phyloP scores from a whole-genome alignment of 2,797 vertebrate genomes.

The Tamandua tetradactyla region DNA sequence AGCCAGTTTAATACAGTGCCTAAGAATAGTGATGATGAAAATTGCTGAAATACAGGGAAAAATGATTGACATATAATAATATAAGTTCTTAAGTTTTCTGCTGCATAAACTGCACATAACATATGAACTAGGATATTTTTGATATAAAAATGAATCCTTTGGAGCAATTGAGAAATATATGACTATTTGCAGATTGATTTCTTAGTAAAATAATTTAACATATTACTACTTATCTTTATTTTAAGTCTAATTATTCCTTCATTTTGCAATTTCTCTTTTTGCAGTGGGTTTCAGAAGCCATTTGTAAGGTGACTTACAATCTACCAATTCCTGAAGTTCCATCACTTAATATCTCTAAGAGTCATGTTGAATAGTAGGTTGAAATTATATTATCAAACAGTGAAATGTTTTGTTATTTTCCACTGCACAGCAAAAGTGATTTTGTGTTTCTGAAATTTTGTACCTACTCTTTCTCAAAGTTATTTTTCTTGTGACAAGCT shows the following conservation, averaged over 20 bases:
- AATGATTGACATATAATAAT: background rate
- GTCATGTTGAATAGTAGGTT: conserved; percentile 3
- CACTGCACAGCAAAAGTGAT: conserved; percentile 32
- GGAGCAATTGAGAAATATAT: conserved; percentile 3
- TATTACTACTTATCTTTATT: background rate
- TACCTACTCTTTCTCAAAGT: background rate
- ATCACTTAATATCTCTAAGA: conserved; percentile 30
- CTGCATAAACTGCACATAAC: background rate
- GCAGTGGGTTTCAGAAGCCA: conserved; percentile 33
- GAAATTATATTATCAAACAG: conserved; percentile 57
- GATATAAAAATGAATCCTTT: background rate
- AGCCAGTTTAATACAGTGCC: background rate
- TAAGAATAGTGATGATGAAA: background rate
- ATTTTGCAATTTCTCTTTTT: background rate
- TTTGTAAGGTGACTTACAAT: background rate
- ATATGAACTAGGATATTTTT: background rate
- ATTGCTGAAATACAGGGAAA: background rate
- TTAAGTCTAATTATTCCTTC: conserved; percentile 3
- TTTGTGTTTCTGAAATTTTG: background rate
- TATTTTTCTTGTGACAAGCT: background rate
- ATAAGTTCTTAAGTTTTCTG: background rate
- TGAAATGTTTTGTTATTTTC: conserved; percentile 19
- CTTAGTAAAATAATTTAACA: conserved; percentile 45
- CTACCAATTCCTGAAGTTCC: background rate
- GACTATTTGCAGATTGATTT: conserved; percentile 16